These are phyloP conservation scores for Calonectris borealis DNA, from an alignment of 2,113 vertebrate genomes.

Conservation along the genomic window DNA sequence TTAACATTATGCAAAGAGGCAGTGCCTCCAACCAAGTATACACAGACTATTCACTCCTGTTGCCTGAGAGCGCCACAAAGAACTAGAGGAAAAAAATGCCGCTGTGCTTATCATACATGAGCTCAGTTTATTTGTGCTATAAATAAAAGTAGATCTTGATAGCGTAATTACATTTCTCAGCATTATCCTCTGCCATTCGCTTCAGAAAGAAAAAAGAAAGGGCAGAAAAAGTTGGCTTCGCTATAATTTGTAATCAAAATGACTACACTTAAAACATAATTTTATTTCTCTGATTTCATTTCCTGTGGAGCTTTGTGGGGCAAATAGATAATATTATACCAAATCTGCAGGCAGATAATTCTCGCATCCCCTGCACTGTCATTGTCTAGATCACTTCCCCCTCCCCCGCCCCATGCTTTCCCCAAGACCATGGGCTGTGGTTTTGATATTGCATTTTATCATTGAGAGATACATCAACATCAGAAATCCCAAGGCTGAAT, in stretches of 20 bases:
- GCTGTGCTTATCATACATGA: slow-evolving; percentile 31
- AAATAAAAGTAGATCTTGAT: slow-evolving; percentile 70
- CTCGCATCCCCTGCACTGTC: background rate
- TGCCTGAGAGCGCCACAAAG: background rate
- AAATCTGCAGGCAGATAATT: background rate
- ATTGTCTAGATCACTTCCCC: background rate
- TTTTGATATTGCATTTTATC: background rate
- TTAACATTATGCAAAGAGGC: slow-evolving; percentile 21
- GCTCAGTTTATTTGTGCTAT: slow-evolving; percentile 56
- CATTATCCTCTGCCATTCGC: slow-evolving; percentile 56
- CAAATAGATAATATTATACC: slow-evolving; percentile 40
- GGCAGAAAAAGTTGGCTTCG: slow-evolving; percentile 21
- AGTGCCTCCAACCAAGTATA: background rate
- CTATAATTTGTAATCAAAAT: slow-evolving; percentile 66
- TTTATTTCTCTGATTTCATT: slow-evolving; percentile 60
- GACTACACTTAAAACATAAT: slow-evolving; percentile 63
- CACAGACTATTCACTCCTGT: background rate
- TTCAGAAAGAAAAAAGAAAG: slow-evolving; percentile 46
- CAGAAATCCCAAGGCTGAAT: background rate
- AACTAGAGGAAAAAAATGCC: background rate
- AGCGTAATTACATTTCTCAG: slow-evolving; percentile 65
- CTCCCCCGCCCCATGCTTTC: background rate
- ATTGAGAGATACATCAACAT: background rate
- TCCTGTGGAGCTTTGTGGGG: slow-evolving; percentile 44
- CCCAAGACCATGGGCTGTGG: background rate